Base-by-base conservation (phyloP, 2,888 invertebrate species). In the Cheilosia soror region DNA sequence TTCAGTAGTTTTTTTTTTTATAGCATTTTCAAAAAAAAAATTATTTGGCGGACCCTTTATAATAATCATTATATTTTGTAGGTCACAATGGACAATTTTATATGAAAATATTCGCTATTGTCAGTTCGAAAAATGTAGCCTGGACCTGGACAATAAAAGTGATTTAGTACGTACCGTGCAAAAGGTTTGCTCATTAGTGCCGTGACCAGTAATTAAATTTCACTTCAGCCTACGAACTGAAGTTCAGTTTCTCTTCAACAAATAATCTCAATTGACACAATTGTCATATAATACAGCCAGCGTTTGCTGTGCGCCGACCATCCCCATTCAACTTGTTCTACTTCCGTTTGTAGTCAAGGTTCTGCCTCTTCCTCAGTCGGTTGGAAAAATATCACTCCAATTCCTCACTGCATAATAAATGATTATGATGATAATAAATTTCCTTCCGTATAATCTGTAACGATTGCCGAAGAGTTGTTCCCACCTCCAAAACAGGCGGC, bases 371-470 rank as follows among this genome's bases (percentile, higher is more conserved):
- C 69, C 58, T 76, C 69, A 69, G 76, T 65, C 62, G 60, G 47
- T 57, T 75, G 49, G 13, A 37, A 11, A 25, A 20, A 40, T 65
- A n/a, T 62, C 66, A 49, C 57, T 69, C 44, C 62, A 9, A 51
- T 62, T 71, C 78, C 78, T 31, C 25, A 58, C 49, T 49, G 60
- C 66, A 86, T 75, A 75, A 72, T 53, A 73, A 76, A 84, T 84
- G 72, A 87, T 87, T 68, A 76, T 79, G 47, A 84, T 58, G 77
- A 84, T 72, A 80, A 84, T 87, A 72, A 80, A 84, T 71, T 77
- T 83, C 78, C 78, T 72, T 75, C 75, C 79, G 77, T 33, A 75
- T 63, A 76, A 77, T 83, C 79, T 49, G 13, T 68, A 69, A 25
- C 79, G 57, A 79, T 76, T 76, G 57, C 40, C 37, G 6, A 42